Base-by-base conservation (phyloP, 2,113 vertebrate species). In the Python bivittatus region DNA sequence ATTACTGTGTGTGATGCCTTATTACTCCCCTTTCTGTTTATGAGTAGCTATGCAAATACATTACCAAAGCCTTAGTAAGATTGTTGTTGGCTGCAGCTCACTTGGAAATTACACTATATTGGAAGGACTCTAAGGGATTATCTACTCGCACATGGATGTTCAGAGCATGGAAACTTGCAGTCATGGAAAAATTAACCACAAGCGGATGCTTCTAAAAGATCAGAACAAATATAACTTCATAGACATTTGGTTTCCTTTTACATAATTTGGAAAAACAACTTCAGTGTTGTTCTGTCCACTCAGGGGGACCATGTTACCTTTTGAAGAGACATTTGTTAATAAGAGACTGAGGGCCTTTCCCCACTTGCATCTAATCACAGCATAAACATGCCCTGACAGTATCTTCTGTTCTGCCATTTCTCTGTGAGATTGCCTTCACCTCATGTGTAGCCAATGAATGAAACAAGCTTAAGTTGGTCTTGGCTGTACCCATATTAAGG, bases 221-320 rank as follows among this genome's bases (percentile, higher is more conserved):
- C 72, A 79, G 17, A 48, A 42, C 72, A 79, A 79, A 79, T 79
- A 79, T 79, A 79, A 79, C 72, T 79, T 79, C 72, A 79, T 79
- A 79, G 72, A 79, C 72, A 79, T 79, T 79, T 79, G 72, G 72
- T 79, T 79, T 79, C 72, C 72, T 79, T 79, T 79, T 79, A 79
- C 33, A 79, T 42, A 79, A 79, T 79, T 79, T 42, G 33, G 6
- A 79, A 79, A 79, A 79, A 79, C 72, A 79, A 79, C 33, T 79
- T 79, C n/a, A 79, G 72, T 79, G 72, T 38, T 79, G 33, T 3
- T 20, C 68, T 79, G 15, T 79, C 33, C 42, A 79, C 72, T 79
- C 72, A 72, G 29, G 33, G 13, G 64, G 29, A 17, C n/a, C 33
- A 68, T 79, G 33, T 79, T 79, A 79, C 33, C 17, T 42, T 79